Evolutionary conservation across 2,888 invertebrate species (phyloP), one percentile per base, ranked within the genome.

Genomic region (Apeira syringaria): DNA sequence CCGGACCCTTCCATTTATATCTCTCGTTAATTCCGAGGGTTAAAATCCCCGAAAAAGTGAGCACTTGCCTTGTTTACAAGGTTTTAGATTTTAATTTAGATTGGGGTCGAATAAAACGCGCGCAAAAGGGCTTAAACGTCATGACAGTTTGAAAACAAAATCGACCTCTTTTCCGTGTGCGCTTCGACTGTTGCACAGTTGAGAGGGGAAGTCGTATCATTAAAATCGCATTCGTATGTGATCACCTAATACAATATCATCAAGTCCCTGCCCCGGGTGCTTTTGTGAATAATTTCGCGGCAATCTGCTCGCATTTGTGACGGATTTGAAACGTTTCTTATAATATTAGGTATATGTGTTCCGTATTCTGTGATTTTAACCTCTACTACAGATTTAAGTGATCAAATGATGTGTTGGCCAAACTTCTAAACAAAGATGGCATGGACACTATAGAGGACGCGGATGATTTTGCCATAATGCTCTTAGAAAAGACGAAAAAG

Each of bases 11-110:
- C 68, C 64, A 64, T 73, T 71, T 76, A 80, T 78, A 81, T 78
- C 76, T 78, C 85, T 79, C 84, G 88, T 85, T 89, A 88, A 89
- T 88, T 79, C 87, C 67, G 85, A 84, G 89, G 89, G 89, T 86
- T 86, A 80, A 87, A 88, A 88, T 89, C 90, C 85, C 89, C 88
- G 88, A 90, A 90, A 90, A 90, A 90, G 90, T 90, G 90, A 90
- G 89, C 90, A 90, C 90, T 90, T 89, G 90, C 82, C 90, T 90
- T 90, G 90, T 90, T 90, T 90, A 90, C 90, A 90, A 90, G 90
- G 90, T 88, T 90, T 90, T 90, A 90, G 90, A 90, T 90, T 90
- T 90, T 90, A 90, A 90, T 90, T 90, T 90, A 90, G 90, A 90
- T 90, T 90, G 89, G 90, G 90, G 90, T 85, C 62, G 80, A 39